phyloP scores from a whole-genome alignment of 1,140 invertebrate species.

The Drosophila trapezifrons region DNA sequence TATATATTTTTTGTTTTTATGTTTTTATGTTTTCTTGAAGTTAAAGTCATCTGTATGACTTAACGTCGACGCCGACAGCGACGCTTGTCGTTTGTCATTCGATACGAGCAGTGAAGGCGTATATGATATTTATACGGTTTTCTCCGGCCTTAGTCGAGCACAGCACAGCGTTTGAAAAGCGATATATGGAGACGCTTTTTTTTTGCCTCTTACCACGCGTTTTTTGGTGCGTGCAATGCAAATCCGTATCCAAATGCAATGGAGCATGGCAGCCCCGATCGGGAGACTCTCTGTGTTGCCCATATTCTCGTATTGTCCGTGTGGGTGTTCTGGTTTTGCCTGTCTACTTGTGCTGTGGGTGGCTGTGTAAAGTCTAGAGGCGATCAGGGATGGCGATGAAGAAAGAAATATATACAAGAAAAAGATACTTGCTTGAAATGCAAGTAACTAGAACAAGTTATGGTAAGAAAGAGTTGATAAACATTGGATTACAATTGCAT shows the following conservation, averaged over 20 bases:
- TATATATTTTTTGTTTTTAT: not conserved
- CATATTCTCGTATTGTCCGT: slow-evolving; percentile 28
- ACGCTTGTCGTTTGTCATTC: slow-evolving; percentile 73
- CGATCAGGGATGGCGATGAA: slow-evolving; percentile 4
- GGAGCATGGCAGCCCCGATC: slow-evolving; percentile 45
- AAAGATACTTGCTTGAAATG: not conserved
- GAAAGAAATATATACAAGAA: not conserved
- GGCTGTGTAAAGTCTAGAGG: slow-evolving; percentile 9
- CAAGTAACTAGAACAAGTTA: too few relatives aligned
- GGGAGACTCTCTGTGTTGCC: slow-evolving; percentile 20
- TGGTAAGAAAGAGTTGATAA: too few relatives aligned
- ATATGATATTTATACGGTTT: slow-evolving; percentile 51
- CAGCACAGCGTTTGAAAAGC: slow-evolving; percentile 64
- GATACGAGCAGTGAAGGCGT: slow-evolving; percentile 70
- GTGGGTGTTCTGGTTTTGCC: slow-evolving; percentile 32
- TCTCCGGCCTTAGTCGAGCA: slow-evolving; percentile 23
- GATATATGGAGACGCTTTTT: slow-evolving; percentile 41
- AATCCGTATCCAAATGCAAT: slow-evolving; percentile 74
- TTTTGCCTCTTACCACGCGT: slow-evolving; percentile 53
- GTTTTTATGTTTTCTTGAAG: not conserved
- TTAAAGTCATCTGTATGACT: slow-evolving; percentile 69
- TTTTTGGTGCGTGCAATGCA: slow-evolving; percentile 77
- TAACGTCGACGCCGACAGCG: slow-evolving; percentile 40
- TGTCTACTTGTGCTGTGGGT: slow-evolving; percentile 29
- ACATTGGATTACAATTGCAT: not conserved